Conservation (phyloP, 2,797 vertebrate genomes). For the Coendou prehensilis region DNA sequence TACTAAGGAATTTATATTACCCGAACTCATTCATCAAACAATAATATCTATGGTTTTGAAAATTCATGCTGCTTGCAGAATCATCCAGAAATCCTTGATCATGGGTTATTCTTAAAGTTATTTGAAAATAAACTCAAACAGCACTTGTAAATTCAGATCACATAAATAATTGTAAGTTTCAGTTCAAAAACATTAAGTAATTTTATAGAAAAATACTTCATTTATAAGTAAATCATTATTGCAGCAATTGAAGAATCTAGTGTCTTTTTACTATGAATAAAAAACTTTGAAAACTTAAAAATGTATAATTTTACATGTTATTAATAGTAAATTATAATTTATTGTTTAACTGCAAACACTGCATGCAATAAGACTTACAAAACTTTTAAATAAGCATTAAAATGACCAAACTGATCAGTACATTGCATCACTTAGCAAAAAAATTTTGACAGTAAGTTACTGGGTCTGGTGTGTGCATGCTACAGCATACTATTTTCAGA, state of each 20-base stretch:
- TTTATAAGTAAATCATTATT: conserved; percentile 50
- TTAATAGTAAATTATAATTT: not conserved
- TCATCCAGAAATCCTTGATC: not conserved
- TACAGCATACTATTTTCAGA: conserved; percentile 69
- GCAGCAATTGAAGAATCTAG: not conserved
- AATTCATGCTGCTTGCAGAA: not conserved
- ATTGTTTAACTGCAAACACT: conserved; percentile 55
- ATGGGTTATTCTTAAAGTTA: not conserved
- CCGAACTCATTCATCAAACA: not conserved
- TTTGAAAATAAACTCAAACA: conserved; percentile 35
- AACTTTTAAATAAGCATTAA: conserved; percentile 42
- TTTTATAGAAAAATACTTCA: not conserved
- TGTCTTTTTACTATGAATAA: not conserved
- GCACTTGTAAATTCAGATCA: not conserved
- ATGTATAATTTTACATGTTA: not conserved
- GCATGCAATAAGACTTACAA: conserved; percentile 60
- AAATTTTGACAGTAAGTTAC: conserved; percentile 67
- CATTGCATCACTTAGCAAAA: conserved; percentile 68
- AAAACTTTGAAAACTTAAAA: not conserved
- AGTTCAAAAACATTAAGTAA: not conserved
- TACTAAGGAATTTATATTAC: conserved; percentile 27
- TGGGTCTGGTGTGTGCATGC: conserved; percentile 57
- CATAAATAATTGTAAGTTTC: not conserved
- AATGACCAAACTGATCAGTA: conserved; percentile 58
- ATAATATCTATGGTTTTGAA: not conserved